These are phyloP conservation scores for Potamarius usumacintae DNA, from an alignment of 2,113 vertebrate species.

Conservation along the genomic window DNA sequence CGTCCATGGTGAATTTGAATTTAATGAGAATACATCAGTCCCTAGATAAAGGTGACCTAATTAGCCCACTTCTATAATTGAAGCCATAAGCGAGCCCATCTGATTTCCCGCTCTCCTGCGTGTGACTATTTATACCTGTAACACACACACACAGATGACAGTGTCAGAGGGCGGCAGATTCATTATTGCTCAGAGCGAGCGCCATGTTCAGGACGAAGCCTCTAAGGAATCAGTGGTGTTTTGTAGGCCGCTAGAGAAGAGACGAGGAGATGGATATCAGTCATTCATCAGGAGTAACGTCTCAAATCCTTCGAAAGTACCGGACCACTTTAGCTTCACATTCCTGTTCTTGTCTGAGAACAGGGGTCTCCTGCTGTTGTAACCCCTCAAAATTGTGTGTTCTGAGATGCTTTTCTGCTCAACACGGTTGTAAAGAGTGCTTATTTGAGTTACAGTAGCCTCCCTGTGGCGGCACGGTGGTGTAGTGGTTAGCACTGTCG, in stretches of 20 bases:
- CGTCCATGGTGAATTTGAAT: conserved; percentile 8
- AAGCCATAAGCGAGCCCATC: conserved; percentile 3
- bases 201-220: background rate
- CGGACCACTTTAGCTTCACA: background rate
- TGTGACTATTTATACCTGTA: conserved; percentile 16
- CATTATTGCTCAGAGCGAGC: background rate
- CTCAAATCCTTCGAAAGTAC: background rate
- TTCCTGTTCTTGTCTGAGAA: background rate
- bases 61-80: conserved; percentile 36
- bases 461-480: too few species aligned
- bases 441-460: too few species aligned
- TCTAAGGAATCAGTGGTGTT: background rate
- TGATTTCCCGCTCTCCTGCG: conserved; percentile 18
- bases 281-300: background rate
- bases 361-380: background rate
- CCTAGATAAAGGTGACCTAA: conserved; percentile 31
- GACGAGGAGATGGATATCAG: background rate
- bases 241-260: conserved; percentile 20
- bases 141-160: conserved; percentile 1
- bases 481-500: too few species aligned
- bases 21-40: conserved; percentile 30
- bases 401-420: background rate
- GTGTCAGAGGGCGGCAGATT: background rate
- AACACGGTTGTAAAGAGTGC: too few species aligned
- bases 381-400: background rate